Evolutionary conservation across 2,113 vertebrate genomes (phyloP).

Genomic region (Elgaria multicarinata): DNA sequence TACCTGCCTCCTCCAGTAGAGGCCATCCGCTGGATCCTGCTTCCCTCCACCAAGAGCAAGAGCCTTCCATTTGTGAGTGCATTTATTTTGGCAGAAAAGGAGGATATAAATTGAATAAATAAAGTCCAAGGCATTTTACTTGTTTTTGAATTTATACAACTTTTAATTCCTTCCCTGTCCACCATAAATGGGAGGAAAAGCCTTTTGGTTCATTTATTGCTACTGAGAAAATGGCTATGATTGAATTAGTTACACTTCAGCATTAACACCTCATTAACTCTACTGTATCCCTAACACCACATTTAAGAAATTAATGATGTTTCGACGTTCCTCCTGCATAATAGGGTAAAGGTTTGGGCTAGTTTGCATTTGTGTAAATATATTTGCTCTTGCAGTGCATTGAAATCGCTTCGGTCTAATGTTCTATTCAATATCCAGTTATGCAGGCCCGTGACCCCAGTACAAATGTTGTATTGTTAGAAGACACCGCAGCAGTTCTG

Average conservation of each 20-base stretch:
- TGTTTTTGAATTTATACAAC: neutral
- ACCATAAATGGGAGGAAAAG: constrained; percentile 28
- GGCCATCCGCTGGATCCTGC: neutral
- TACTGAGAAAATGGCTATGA: neutral
- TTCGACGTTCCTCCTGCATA: neutral
- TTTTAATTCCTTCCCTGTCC: neutral
- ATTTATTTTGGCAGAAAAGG: too few species aligned
- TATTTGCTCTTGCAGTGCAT: neutral
- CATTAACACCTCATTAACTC: neutral
- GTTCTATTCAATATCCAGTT: constrained; percentile 74
- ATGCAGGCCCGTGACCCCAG: constrained; percentile 96
- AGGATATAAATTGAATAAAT: too few species aligned
- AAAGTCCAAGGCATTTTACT: neutral
- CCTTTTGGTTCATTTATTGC: neutral
- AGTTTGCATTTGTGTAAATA: fast-evolving
- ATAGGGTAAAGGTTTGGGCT: neutral
- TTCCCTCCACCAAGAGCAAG: neutral
- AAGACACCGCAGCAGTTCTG: constrained; percentile 94
- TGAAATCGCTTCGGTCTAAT: neutral
- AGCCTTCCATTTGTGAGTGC: neutral
- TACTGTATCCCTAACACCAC: neutral
- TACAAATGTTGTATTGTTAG: constrained; percentile 95
- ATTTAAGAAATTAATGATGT: neutral
- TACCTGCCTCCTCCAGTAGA: neutral
- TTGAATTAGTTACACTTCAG: constrained; percentile 6